Evolutionary conservation across 2,888 invertebrate species (phyloP).

Genomic region (Linnaemya tessellans): DNA sequence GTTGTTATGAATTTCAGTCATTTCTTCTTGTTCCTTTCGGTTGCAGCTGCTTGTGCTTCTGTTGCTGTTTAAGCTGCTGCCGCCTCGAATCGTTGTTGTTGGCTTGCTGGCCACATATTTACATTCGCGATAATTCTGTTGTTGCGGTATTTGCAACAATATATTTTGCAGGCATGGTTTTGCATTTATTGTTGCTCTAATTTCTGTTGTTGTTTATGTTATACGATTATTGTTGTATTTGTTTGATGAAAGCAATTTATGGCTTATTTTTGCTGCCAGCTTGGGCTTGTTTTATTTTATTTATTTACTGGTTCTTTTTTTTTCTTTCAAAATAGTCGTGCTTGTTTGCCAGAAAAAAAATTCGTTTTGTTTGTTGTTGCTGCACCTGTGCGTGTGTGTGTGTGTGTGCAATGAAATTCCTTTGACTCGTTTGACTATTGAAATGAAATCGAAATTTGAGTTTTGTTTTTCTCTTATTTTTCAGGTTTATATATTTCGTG

Average conservation of each 20-base stretch:
- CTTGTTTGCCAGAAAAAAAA: constrained; percentile 11
- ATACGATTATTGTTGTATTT: constrained; percentile 39
- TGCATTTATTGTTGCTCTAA: constrained; percentile 30
- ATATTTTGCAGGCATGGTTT: constrained; percentile 24
- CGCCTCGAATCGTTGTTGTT: not conserved
- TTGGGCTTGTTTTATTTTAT: not conserved
- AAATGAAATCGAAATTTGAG: constrained; percentile 61
- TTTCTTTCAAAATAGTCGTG: not conserved
- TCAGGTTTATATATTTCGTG: constrained; percentile 24
- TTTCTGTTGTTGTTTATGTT: not conserved
- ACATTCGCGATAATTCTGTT: constrained; percentile 9
- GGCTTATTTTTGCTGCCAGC: constrained; percentile 5
- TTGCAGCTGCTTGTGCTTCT: constrained; percentile 52
- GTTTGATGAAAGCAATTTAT: constrained; percentile 7
- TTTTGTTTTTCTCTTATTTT: too few relatives aligned
- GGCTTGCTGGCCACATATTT: constrained; percentile 9
- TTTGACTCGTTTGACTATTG: constrained; percentile 49
- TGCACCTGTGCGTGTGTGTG: constrained; percentile 9
- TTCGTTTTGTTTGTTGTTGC: constrained; percentile 27
- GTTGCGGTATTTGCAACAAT: constrained; percentile 26
- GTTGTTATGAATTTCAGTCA: constrained; percentile 44
- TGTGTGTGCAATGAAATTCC: constrained; percentile 16
- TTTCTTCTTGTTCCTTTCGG: constrained; percentile 20
- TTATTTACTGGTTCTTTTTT: constrained; percentile 8
- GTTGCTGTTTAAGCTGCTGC: constrained; percentile 11